Percentiles rank a stretch among this genome's conserved stretches.
Conservation (phyloP, 1,140 invertebrate species). For the Solenopsis invicta region DNA sequence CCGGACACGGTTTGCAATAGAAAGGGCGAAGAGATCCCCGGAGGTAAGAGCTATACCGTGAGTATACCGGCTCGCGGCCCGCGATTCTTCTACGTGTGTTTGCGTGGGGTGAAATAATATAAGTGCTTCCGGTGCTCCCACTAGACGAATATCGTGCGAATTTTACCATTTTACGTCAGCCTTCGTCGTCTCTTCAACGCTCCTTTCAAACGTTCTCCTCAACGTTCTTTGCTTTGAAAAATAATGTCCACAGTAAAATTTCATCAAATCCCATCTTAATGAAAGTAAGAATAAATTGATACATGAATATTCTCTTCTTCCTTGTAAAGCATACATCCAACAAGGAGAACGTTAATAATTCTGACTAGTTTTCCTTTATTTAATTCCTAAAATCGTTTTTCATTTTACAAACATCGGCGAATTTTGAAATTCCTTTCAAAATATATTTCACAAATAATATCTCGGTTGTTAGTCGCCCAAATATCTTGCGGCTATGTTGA, state of each 20-base stretch:
- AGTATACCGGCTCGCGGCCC: constrained; percentile 9
- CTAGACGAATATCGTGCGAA: constrained; percentile 20
- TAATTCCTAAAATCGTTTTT: background rate
- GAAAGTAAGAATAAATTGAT: background rate
- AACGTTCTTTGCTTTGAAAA: constrained; percentile 9
- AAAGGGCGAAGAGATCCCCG: constrained; percentile 57
- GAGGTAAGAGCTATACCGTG: constrained; percentile 51
- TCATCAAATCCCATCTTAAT: background rate
- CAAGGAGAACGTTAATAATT: background rate
- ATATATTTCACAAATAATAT: background rate
- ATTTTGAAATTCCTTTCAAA: background rate
- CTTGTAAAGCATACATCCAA: background rate
- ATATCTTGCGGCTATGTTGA: background rate
- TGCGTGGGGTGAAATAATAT: constrained; percentile 27
- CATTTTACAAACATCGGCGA: background rate
- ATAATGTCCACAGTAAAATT: background rate
- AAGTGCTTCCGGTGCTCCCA: constrained; percentile 21
- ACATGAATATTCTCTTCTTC: background rate
- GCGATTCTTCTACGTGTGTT: constrained; percentile 38
- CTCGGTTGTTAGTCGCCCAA: background rate
- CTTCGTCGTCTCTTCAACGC: constrained; percentile 12
- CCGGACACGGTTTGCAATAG: constrained; percentile 36
- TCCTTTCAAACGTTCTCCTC: constrained; percentile 2
- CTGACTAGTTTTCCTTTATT: background rate
- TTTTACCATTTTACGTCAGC: constrained; percentile 24